phyloP scores from a whole-genome alignment of 2,888 invertebrate genomes.

The Scelioninae gen. 1 region DNA sequence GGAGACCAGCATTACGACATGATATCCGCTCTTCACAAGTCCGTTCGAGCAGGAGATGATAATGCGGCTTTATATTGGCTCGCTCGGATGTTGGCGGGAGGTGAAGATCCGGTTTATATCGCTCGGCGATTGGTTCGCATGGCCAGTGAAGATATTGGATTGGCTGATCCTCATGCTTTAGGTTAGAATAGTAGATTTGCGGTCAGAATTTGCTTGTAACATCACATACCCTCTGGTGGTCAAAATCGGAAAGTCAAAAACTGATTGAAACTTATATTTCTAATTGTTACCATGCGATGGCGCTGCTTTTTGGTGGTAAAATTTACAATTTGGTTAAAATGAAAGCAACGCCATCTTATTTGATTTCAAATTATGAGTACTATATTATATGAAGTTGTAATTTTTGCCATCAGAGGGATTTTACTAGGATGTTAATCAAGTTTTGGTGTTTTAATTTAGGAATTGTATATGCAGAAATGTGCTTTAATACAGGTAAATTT shows the following conservation, averaged over 20 bases:
- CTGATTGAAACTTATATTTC: too few relatives aligned
- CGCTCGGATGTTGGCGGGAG: slow-evolving; percentile 90
- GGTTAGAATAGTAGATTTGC: slow-evolving; percentile 71
- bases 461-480: neutral
- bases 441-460: neutral
- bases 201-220: neutral
- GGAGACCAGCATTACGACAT: slow-evolving; percentile 94
- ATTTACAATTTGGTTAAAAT: too few relatives aligned
- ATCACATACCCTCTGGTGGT: too few relatives aligned
- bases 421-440: neutral
- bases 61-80: slow-evolving; percentile 94
- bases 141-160: slow-evolving; percentile 92
- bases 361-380: too few relatives aligned
- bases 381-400: too few relatives aligned
- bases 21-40: slow-evolving; percentile 93
- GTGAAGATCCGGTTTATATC: slow-evolving; percentile 92
- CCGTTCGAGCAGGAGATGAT: slow-evolving; percentile 91
- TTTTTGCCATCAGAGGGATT: too few relatives aligned
- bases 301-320: too few relatives aligned
- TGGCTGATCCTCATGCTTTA: slow-evolving; percentile 83
- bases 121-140: slow-evolving; percentile 90
- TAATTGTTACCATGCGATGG: too few relatives aligned
- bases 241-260: too few relatives aligned
- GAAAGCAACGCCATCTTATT: too few relatives aligned
- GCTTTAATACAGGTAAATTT: neutral